Conservation (phyloP, 2,888 invertebrate genomes). For the Tiliacea aurago region DNA sequence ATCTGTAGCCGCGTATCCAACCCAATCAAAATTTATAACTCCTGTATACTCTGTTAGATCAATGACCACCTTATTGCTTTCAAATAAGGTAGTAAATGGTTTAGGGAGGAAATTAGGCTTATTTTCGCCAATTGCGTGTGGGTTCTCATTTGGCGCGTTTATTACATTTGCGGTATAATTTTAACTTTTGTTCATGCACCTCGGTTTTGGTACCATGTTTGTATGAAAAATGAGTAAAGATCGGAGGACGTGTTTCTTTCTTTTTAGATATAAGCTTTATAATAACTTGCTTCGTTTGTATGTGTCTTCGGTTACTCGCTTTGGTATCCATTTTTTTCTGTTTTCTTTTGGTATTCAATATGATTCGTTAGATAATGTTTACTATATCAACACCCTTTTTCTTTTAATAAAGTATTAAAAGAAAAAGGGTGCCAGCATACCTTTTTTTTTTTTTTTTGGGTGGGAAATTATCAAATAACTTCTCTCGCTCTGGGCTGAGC, state of each 20-base stretch:
- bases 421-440: too few relatives aligned
- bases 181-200: slow-evolving; percentile 55
- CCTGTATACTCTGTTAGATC: neutral
- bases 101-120: slow-evolving; percentile 32
- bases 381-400: too few relatives aligned
- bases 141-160: slow-evolving; percentile 63
- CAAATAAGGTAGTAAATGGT: slow-evolving; percentile 22
- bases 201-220: slow-evolving; percentile 1
- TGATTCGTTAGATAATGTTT: neutral
- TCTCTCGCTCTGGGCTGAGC: too few relatives aligned
- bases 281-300: too few relatives aligned
- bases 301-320: too few relatives aligned
- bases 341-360: neutral
- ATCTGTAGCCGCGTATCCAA: slow-evolving; percentile 56
- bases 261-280: neutral
- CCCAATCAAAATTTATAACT: slow-evolving; percentile 65
- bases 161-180: slow-evolving; percentile 62
- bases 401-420: too few relatives aligned
- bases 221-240: neutral
- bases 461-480: too few relatives aligned
- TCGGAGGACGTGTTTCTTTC: neutral
- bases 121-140: slow-evolving; percentile 66
- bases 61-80: slow-evolving; percentile 35
- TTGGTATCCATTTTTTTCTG: neutral
- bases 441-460: too few relatives aligned